phyloP scores from a whole-genome alignment of 1,140 invertebrate genomes.

The Pantala flavescens region DNA sequence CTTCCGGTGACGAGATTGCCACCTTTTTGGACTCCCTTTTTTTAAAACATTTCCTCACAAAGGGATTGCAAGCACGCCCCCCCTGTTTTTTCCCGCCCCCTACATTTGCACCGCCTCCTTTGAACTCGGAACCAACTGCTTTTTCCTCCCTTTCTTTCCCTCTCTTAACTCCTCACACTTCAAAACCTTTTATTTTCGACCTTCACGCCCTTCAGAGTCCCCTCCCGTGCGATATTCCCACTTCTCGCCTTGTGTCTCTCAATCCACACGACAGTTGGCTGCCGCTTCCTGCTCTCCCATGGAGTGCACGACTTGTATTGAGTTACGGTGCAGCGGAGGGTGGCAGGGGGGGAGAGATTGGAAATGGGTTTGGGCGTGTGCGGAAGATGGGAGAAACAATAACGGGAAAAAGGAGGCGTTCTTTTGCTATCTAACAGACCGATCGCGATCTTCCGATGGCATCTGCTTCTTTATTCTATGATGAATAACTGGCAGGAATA shows the following conservation, averaged over 20 bases:
- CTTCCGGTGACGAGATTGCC: not conserved
- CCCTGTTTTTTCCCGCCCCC: not conserved
- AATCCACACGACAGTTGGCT: not conserved
- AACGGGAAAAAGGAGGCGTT: not conserved
- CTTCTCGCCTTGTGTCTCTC: too few species aligned
- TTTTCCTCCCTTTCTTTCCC: too few species aligned
- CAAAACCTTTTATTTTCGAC: slow-evolving; percentile 3
- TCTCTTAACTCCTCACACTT: not conserved
- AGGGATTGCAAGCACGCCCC: not conserved
- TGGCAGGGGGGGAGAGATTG: not conserved
- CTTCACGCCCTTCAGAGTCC: not conserved
- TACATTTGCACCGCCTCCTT: not conserved
- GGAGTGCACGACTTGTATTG: not conserved
- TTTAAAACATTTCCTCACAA: not conserved
- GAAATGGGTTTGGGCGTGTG: not conserved
- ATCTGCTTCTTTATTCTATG: too few species aligned
- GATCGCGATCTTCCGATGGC: too few species aligned
- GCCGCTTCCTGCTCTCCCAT: not conserved
- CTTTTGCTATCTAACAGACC: too few species aligned
- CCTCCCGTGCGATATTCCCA: too few species aligned
- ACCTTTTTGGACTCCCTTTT: not conserved
- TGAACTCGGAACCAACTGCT: not conserved
- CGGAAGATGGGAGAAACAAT: not conserved
- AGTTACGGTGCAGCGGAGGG: slow-evolving; percentile 1
- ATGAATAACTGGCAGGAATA: too few species aligned